Base-by-base conservation (phyloP, 1,140 invertebrate species). In the Dermatophagoides farinae region DNA sequence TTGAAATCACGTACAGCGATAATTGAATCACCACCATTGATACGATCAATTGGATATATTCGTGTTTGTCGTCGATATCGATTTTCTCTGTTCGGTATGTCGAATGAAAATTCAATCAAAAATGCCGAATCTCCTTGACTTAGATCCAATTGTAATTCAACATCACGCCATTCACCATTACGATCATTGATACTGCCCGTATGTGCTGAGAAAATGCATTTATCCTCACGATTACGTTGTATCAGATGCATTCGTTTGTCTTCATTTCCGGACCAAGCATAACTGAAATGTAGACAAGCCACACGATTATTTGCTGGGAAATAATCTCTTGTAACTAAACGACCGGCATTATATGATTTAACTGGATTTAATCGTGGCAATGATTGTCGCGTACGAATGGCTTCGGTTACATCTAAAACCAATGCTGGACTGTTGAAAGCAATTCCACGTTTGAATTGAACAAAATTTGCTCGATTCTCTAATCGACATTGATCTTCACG, bases 21-120 rank as follows among this genome's bases (percentile, higher is more conserved):
- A 4, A 20, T 20, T n/a, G 31, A 31, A 31, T 31, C 31, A 31
- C 8, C 2, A 31, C 31, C 46, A 18, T 23, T 20, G 46, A 6
- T 47, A 4, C 2, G 2, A 47, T 18, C 8, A 47, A 1, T 20
- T 18, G 46, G 2, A 4, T 23, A 9, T 31, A 31, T 31, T 23
- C 2, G 46, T 4, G 1, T 4, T 23, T 1, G 46, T 18, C 46
- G 2, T 6, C 46, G 22, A 23, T 53, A 14, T 14, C 25, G 1
- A 55, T 14, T 20, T 1, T 55, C 23, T 1, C 4, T 12, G 20
- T 8, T 25, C 23, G 47, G 12, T 20, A 20, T 23, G 5, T 55
- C 53, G 23, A 55, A 55, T 44, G 14, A 12, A 44, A 55, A 55
- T 44, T 55, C 53, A 40, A 55, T 14, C 11, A 55, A 14, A 44